Evolutionary conservation across 2,113 vertebrate genomes (phyloP).

Genomic region (Eudyptes chrysolophus): DNA sequence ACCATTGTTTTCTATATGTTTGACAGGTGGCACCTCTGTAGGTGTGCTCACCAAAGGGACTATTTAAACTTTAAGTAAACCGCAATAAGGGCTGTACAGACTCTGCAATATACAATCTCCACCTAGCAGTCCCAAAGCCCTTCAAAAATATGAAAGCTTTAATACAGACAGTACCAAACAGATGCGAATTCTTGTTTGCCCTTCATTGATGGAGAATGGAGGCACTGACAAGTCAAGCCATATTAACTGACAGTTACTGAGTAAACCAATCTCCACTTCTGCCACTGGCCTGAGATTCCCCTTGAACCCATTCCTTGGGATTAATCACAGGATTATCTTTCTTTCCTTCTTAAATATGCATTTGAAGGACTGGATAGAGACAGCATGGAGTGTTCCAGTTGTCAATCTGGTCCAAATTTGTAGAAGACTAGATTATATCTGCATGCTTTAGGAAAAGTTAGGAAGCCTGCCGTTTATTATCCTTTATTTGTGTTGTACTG

Average conservation of each 20-base stretch:
- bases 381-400: background rate
- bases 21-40: background rate
- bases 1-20: background rate
- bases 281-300: background rate
- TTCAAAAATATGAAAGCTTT: background rate
- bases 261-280: background rate
- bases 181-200: background rate
- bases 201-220: background rate
- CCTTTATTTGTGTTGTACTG: background rate
- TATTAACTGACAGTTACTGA: background rate
- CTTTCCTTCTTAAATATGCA: background rate
- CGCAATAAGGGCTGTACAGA: background rate
- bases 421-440: background rate
- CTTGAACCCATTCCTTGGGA: background rate
- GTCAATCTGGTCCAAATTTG: background rate
- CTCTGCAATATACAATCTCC: background rate
- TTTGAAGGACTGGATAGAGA: background rate
- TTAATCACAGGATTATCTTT: slow-evolving; percentile 12
- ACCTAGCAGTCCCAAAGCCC: background rate
- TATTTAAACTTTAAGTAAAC: background rate
- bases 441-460: background rate
- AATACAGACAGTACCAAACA: background rate
- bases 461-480: background rate
- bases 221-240: background rate
- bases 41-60: background rate